Evolutionary conservation across 2,797 vertebrate genomes (phyloP), one percentile per base, ranked within the genome.

Genomic region (Rhabdomys pumilio): DNA sequence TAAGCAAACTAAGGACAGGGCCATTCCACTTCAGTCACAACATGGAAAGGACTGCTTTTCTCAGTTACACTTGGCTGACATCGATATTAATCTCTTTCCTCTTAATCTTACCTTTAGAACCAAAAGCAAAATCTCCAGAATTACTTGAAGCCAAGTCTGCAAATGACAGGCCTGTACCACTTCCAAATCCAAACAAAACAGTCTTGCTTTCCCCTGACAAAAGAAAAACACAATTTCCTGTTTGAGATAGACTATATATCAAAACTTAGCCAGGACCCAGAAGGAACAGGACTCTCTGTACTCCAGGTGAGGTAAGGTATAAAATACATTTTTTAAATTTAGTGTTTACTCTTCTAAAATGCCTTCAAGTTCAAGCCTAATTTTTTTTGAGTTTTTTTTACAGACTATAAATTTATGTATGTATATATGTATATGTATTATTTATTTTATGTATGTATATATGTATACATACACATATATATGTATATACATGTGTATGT

Each of bases 51-150:
- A 79, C 38, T 82, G 61, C 11, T n/a, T 82, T 47, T 69, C 83
- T 91, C 38, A 73, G 53, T 81, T 91, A 38, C 44, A 14, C 15
- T 67, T 57, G 19, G 69, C n/a, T 96, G 85, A 87, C n/a, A 93
- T 84, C 41, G 90, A 75, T 83, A 92, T 63, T 84, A 73, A 94
- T 95, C 72, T 67, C 2, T 17, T 65, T 87, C 75, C 22, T 85
- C 31, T 14, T 92, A 41, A 94, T 85, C 96, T 95, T 98, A 99
- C 99, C 99, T 98, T 99, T 98, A 31, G 97, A 93, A 95, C 99
- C 99, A 99, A 99, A 99, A 69, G 99, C 98, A 98, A 99, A 99
- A 79, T 98, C 99, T 1, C 98, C 99, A 29, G 99, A 99, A 97
- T 95, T 99, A 97, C 98, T 98, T 83, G 98, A 98, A 97, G 99